Evolutionary conservation across 2,888 invertebrate genomes (phyloP), one percentile per base, ranked within the genome.

Genomic region (Stenolophus ochropezus): DNA sequence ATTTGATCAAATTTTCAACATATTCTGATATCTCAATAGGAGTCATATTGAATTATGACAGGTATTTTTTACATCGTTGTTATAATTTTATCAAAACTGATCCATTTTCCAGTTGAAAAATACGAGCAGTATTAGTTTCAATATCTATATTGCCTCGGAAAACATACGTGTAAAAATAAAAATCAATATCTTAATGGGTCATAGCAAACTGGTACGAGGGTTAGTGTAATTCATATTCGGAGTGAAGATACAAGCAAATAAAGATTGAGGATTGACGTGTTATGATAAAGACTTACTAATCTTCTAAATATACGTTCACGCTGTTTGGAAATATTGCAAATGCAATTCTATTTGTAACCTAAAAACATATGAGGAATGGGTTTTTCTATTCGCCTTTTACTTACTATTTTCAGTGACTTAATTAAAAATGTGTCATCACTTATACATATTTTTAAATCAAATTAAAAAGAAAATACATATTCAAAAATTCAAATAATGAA

Each of bases 171-270:
- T 69, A 33, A 42, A 61, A 69, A 69, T 69, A 69, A 69, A 69
- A 69, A 69, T 69, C 65, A 33, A 69, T 69, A 69, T 69, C 65
- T 69, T 69, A 69, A 69, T 69, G 20, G 65, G 65, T 69, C 65
- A 69, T 14, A 33, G 33, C 27, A 69, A 69, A n/a, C 5, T 61
- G 21, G 33, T 16, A 69, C 33, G 33, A 27, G 65, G 65, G 65
- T 33, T 33, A 16, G 4, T 6, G 65, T 69, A 69, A 69, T 69
- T 69, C 18, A 69, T 69, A 33, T 18, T 69, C 33, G 0, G 33
- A 42, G 8, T 33, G 3, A 42, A 42, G 33, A 42, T 42, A 42
- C 11, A 42, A 42, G 33, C 33, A 42, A 42, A 42, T 42, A 42
- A 42, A 42, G 8, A 42, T 11, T 42, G 33, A 1, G 8, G 33